Base-by-base conservation (phyloP, 1,140 invertebrate genomes). In the Drosophila arizonae region DNA sequence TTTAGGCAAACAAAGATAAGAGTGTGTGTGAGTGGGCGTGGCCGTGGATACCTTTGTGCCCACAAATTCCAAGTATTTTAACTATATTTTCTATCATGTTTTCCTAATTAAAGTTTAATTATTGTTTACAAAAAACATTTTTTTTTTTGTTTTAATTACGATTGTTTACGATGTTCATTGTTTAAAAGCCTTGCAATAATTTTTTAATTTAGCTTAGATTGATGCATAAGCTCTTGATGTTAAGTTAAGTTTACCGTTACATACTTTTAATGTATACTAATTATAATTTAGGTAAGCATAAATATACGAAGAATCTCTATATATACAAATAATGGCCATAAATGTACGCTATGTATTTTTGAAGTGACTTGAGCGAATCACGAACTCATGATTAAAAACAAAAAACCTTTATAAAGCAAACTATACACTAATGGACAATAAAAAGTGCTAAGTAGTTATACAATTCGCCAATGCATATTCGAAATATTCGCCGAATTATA, bases 51-150 rank as follows among this genome's bases (percentile, higher is more conserved):
- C 65, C 28, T 28, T 30, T 50, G 67, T 73, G 82, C 75, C 68
- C 71, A 56, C 51, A 67, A 81, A 86, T 86, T 86, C 82, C 79
- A 86, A 79, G 82, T 82, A 88, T 88, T 82, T 74, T 58, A 71
- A 78, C 57, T 72, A 69, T 52, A 66, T 52, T 67, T 76, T 77
- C 56, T 55, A n/a, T 61, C 57, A 69, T 70, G 45, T 69, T 46
- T 64, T 54, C 67, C 21, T 24, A 24, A 24, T 24, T 24, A 3
- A 33, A 33, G 6, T 33, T 8, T 33, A 33, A 33, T 9, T 0
- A 8, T 33, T 10, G 2, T 33, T 33, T 9, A 6, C 1, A 33
- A 33, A 33, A 9, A 2, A 9, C 1, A 10, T 33, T 33, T 9
- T 33, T 33, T 33, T 33, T 33, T 33, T 10, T 2, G 74, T 87